Base-by-base conservation (phyloP, 2,888 invertebrate genomes). In the Ormyrus pomaceus region DNA sequence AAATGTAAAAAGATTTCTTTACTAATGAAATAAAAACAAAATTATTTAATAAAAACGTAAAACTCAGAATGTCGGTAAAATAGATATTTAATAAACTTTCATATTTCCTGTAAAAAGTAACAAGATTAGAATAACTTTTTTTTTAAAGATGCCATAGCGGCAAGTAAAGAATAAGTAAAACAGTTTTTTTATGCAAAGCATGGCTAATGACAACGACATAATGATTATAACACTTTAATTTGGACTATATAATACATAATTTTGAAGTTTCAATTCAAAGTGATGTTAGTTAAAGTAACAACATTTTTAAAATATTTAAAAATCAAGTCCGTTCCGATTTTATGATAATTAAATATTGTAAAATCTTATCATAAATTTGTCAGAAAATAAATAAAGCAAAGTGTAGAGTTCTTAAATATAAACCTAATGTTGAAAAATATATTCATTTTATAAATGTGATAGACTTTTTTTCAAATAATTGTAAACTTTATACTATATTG, bases 161-260 rank as follows among this genome's bases (percentile, higher is more conserved):
- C 77, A 70, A 77, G 34, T 77, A 77, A 77, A 65, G 19, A 71
- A 59, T 46, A 64, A n/a, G 10, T 6, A 50, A 51, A 50, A 34
- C 34, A 34, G 6, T 51, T 50, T 10, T 77, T 45, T 70, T 51
- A 51, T 72, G 46, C 19, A 64, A 69, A 34, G 10, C n/a, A 58
- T 58, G 48, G 6, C 19, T 77, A 64, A 64, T 68, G 55, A 46
- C 19, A 61, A 61, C 53, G 34, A 4, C 34, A 34, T 34, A 34
- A 34, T 34, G 34, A 34, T 34, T 34, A 5, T 51, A 50, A 5
- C 10, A 10, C 13, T 6, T 46, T n/a, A 48, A 56, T 55, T 62
- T 62, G 45, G 11, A 11, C 9, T n/a, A 53, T 74, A 8, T n/a
- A n/a, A n/a, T n/a, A n/a, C n/a, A 64, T 19, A 51, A 34, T 7